These are phyloP conservation scores for Gallinago paraguaiae DNA, from an alignment of 2,113 vertebrate genomes.

Conservation along the genomic window DNA sequence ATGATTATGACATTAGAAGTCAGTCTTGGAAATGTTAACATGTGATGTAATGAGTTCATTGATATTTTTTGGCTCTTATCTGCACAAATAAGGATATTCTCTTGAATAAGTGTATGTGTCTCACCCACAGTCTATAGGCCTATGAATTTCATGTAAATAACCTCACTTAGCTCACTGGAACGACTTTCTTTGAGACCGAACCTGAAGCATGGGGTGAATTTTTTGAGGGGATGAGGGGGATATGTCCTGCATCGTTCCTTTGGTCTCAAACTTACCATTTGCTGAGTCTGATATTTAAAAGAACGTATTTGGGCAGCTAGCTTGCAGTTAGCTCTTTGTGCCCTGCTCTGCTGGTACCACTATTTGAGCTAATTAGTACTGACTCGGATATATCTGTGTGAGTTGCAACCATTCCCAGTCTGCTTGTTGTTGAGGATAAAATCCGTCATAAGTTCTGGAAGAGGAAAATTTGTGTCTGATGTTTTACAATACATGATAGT, in stretches of 20 bases:
- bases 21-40: not conserved
- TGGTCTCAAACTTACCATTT: not conserved
- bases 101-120: not conserved
- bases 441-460: not conserved
- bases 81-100: not conserved
- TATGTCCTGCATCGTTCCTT: not conserved
- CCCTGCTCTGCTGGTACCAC: not conserved
- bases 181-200: not conserved
- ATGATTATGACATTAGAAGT: not conserved
- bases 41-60: not conserved
- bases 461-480: not conserved
- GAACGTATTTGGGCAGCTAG: not conserved
- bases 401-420: not conserved
- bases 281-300: not conserved
- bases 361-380: not conserved
- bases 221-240: not conserved
- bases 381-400: not conserved
- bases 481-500: not conserved
- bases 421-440: not conserved
- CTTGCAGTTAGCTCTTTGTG: not conserved
- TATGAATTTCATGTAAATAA: not conserved
- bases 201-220: accelerated
- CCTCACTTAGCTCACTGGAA: not conserved
- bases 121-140: accelerated
- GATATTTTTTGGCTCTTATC: not conserved